Base-by-base conservation (phyloP, 2,797 vertebrate species). In the Borostomias antarcticus region DNA sequence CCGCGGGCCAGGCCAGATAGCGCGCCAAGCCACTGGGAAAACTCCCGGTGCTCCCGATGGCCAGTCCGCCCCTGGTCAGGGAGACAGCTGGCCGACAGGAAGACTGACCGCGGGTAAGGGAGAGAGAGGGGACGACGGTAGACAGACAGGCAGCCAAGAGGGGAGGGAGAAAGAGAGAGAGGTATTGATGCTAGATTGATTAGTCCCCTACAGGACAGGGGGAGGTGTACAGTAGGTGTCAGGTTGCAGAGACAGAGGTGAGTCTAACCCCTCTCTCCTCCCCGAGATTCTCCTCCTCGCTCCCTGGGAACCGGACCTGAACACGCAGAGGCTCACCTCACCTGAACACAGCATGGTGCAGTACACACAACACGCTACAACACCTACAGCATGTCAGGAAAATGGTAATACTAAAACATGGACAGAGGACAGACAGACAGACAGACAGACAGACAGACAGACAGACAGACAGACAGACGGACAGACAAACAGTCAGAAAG, bases 181-280 rank as follows among this genome's bases (percentile, higher is more conserved):
- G 51, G 23, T 21, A 54, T 26, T 26, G 51, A 54, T 17, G 15
- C 29, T 45, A 21, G 40, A 58, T 32, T 43, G 47, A 68, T 57
- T 56, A 40, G 19, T 63, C n/a, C 29, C 17, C 30, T 15, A 11
- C 19, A 15, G 30, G 47, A 30, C 11, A 53, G 33, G 33, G 19
- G 59, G 40, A 47, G 40, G 35, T 37, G 51, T 29, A n/a, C n/a
- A n/a, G n/a, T n/a, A 45, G 63, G 63, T 45, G 28, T 57, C 35
- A n/a, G 7, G 28, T 57, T 11, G 13, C 63, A 56, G 35, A 56
- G 35, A 45, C 63, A 56, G 53, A 65, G 52, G 63, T 25, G 47
- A 65, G 52, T 19, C 54, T 32, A 19, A 19, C 54, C 35, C 33
- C 57, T 59, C 48, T 47, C 43, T 17, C 15, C 17, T 21, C 19